These are phyloP conservation scores for Tamandua tetradactyla DNA, from an alignment of 2,797 vertebrate species.

Conservation along the genomic window DNA sequence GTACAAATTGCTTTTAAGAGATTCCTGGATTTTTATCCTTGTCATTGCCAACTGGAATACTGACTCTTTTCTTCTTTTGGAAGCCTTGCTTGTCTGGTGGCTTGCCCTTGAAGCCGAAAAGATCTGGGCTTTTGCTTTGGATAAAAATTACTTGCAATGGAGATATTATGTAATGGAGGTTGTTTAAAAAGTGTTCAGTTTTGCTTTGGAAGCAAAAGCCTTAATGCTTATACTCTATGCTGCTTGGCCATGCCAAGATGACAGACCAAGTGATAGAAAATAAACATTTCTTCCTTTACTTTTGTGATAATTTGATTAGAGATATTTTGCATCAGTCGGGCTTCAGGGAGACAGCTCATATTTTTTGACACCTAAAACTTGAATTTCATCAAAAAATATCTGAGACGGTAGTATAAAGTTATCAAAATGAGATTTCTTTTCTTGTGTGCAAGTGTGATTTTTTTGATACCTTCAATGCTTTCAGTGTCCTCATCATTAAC, in stretches of 20 bases:
- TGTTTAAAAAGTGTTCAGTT: not conserved
- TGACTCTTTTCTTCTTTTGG: not conserved
- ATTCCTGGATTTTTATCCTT: not conserved
- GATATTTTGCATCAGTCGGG: not conserved
- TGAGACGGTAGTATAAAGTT: not conserved
- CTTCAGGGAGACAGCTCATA: not conserved
- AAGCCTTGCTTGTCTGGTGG: not conserved
- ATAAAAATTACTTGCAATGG: not conserved
- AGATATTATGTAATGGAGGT: not conserved
- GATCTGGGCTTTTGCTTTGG: not conserved
- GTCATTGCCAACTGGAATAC: not conserved
- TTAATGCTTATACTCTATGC: too few species aligned
- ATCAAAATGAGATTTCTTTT: too few species aligned
- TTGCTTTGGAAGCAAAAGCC: not conserved
- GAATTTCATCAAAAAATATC: not conserved
- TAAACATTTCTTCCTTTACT: not conserved
- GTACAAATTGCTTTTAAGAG: not conserved
- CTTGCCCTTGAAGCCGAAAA: not conserved
- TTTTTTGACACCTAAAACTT: not conserved
- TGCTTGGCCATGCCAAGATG: not conserved
- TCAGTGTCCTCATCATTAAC: not conserved
- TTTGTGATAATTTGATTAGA: not conserved
- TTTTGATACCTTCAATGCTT: not conserved
- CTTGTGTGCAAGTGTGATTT: not conserved
- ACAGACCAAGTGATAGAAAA: not conserved